Evolutionary conservation across 2,797 vertebrate species (phyloP), one percentile per base, ranked within the genome.

Genomic region (Falco biarmicus): DNA sequence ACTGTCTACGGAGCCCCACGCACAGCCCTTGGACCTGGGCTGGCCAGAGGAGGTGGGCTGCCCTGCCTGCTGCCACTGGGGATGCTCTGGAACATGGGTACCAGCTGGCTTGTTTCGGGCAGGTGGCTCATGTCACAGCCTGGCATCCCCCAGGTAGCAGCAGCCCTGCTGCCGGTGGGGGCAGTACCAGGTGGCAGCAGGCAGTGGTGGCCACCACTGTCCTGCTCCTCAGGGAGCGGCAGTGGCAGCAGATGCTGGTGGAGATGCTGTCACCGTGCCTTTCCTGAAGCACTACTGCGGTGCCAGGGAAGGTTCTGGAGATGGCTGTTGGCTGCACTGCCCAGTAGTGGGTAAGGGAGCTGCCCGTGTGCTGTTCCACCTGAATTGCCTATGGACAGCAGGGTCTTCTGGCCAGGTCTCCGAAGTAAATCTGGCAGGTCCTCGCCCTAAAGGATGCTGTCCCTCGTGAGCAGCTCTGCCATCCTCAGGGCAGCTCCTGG

Each of bases 141-240:
- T 4, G 5, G 22, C 11, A 13, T 22, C 12, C 5, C 18, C 31
- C 10, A 4, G 32, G 12, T 1, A 15, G 31, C 11, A 5, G 21
- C 32, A 37, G 15, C 20, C 26, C 8, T 0, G 1, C 47, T 50
- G 5, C 4, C 0, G 1, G 5, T 15, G 5, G 21, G 3, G 50
- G 20, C 2, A 1, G 6, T 32, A 5, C 39, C 21, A 6, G 41
- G 29, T 2, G 3, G 12, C 8, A 10, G 24, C 18, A 48, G 24
- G 29, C 50, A 24, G 25, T 1, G 2, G 29, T 19, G 43, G 13
- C 37, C 34, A 37, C 21, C 32, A 6, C 8, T 2, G 1, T 21
- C 71, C 29, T 43, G 31, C 18, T 32, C 37, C 13, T 20, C 22
- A 15, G 15, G 25, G 19, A 31, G 34, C 7, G 12, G 16, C 28